These are phyloP conservation scores for Mellilla xanthometata DNA, from an alignment of 2,888 invertebrate species.

Conservation along the genomic window DNA sequence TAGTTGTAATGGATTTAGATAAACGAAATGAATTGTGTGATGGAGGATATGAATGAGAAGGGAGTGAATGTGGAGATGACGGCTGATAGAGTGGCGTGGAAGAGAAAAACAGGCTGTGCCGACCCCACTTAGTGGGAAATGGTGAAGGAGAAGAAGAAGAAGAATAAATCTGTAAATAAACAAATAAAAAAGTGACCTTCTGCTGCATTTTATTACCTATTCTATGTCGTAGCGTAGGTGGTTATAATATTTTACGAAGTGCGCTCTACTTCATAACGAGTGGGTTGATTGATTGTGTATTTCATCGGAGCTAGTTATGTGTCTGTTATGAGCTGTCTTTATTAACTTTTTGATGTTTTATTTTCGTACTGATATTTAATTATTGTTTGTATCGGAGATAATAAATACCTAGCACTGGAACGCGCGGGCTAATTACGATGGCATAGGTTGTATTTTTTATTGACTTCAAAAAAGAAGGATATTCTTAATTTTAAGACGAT, in stretches of 20 bases:
- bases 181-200: background rate
- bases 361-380: slow-evolving; percentile 23
- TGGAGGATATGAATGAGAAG: too few relatives aligned
- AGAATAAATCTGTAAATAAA: background rate
- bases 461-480: too few relatives aligned
- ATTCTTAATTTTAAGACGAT: too few relatives aligned
- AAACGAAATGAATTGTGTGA: too few relatives aligned
- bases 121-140: too few relatives aligned
- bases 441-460: background rate
- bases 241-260: slow-evolving; percentile 31
- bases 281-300: slow-evolving; percentile 48
- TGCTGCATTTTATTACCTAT: background rate
- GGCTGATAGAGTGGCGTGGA: too few relatives aligned
- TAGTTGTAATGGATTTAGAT: too few relatives aligned
- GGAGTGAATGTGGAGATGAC: too few relatives aligned
- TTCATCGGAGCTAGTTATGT: slow-evolving; percentile 38
- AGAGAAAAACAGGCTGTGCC: too few relatives aligned
- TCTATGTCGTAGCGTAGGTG: slow-evolving; percentile 20
- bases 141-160: too few relatives aligned
- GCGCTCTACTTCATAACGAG: slow-evolving; percentile 42
- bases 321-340: slow-evolving; percentile 30
- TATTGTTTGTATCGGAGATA: slow-evolving; percentile 21
- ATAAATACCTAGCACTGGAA: slow-evolving; percentile 1
- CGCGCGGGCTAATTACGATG: background rate
- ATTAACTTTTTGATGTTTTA: slow-evolving; percentile 28